Conservation (phyloP, 2,888 invertebrate genomes). For the Aphidoletes aphidimyza region DNA sequence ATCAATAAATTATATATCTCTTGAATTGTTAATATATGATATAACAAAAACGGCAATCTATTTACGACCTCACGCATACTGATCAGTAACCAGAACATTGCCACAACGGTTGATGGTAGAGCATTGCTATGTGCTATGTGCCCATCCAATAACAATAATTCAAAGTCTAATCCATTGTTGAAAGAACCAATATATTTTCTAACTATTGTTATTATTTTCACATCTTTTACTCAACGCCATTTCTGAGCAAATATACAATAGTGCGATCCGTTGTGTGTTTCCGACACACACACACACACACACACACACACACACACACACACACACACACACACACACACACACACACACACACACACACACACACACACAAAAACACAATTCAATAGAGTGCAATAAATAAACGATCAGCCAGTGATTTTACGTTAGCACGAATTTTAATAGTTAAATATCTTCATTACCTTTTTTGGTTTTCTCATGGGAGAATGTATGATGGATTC, state of each 20-base stretch:
- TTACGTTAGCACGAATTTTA: too few relatives aligned
- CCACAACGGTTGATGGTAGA: neutral
- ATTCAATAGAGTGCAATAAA: too few relatives aligned
- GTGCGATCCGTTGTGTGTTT: too few relatives aligned
- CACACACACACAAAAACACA: too few relatives aligned
- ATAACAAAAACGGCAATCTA: neutral
- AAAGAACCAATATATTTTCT: neutral
- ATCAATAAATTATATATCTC: neutral
- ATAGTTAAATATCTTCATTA: too few relatives aligned
- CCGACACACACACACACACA: neutral
- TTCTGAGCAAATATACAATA: too few relatives aligned
- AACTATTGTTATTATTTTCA: neutral
- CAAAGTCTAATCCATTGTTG: too few relatives aligned
- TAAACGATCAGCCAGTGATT: too few relatives aligned
- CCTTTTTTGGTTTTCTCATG: too few relatives aligned
- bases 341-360: too few relatives aligned
- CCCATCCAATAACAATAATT: neutral
- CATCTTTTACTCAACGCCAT: neutral
- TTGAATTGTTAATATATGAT: too few relatives aligned
- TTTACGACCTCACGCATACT: conserved; percentile 39
- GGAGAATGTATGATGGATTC: too few relatives aligned
- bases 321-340: neutral
- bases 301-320: neutral
- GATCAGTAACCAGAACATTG: neutral
- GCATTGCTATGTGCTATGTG: neutral